Percentiles rank a stretch among this genome's conserved stretches.
phyloP scores from a whole-genome alignment of 1,140 invertebrate species.

The Ostrea denselamellosa region DNA sequence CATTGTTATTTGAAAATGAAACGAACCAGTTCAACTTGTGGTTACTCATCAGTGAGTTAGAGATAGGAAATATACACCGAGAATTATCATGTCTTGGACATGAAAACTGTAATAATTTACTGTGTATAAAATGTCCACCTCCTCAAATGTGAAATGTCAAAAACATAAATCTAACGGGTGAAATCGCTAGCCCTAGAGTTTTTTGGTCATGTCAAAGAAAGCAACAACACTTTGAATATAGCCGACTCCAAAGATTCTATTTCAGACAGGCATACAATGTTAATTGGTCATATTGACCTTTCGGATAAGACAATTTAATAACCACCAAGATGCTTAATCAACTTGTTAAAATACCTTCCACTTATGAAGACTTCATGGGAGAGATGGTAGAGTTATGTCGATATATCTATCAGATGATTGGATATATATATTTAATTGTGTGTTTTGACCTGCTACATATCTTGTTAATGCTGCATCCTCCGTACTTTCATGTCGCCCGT shows the following conservation, averaged over 20 bases:
- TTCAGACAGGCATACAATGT: neutral
- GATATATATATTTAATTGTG: neutral
- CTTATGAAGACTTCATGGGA: neutral
- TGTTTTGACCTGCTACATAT: neutral
- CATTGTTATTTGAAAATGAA: neutral
- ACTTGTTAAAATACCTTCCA: neutral
- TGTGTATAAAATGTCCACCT: conserved; percentile 6
- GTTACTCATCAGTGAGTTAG: neutral
- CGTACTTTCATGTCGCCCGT: neutral
- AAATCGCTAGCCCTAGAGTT: neutral
- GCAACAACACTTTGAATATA: neutral
- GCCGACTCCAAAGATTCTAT: neutral
- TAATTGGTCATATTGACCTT: conserved; percentile 3
- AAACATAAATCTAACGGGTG: neutral
- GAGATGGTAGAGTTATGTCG: neutral
- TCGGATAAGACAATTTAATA: conserved; percentile 3
- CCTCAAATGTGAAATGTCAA: conserved; percentile 14
- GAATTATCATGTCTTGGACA: neutral
- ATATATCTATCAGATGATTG: neutral
- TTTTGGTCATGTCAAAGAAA: neutral
- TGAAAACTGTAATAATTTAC: neutral
- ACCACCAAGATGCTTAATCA: neutral
- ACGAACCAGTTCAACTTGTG: neutral
- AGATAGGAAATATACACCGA: neutral
- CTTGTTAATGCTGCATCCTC: neutral